Base-by-base conservation (phyloP, 2,888 invertebrate genomes). In the Cantharis nigra region DNA sequence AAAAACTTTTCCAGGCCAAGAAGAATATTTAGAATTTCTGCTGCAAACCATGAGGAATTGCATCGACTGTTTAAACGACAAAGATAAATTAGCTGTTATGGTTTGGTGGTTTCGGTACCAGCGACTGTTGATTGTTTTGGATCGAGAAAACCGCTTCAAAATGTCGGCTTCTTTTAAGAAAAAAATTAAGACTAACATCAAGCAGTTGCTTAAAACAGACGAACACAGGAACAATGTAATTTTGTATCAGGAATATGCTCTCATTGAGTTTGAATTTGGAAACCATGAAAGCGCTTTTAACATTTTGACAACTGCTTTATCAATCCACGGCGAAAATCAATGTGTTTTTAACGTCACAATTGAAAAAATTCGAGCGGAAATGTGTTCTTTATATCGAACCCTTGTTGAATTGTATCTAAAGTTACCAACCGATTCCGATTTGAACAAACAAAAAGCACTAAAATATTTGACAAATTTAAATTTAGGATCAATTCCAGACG, bases 21-120 rank as follows among this genome's bases (percentile, higher is more conserved):
- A 92, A 81, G 88, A 91, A 20, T 93, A 91, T 82, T 85, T 90
- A 23, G 88, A 90, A 65, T 91, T 92, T 81, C 83, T 93, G 1
- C 86, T 90, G 20, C 87, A 89, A 14, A 85, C 91, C 49, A 90
- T 93, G 83, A 86, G 89, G 74, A 89, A 89, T 64, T 91, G 91
- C 79, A 89, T 90, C 14, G 89, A 90, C 71, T 89, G 89, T 83
- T 89, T 91, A 78, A 84, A 84, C 49, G 84, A 85, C 4, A 84
- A 88, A n/a, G 90, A 92, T 81, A 86, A 89, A 79, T 90, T 90
- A 2, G 90, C 91, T 9, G 89, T 92, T 75, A 89, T 91, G n/a
- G 82, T 92, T 9, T 91, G 93, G 89, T 93, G 92, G 92, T 87
- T 93, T 63, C 88, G 91, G 76, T 92, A 93, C 82, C 91, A 92